A percentile compares a stretch with the other conserved stretches of the same genome.
These are phyloP conservation scores for Drosophila longiperda DNA, from an alignment of 2,888 invertebrate species.

Conservation along the genomic window DNA sequence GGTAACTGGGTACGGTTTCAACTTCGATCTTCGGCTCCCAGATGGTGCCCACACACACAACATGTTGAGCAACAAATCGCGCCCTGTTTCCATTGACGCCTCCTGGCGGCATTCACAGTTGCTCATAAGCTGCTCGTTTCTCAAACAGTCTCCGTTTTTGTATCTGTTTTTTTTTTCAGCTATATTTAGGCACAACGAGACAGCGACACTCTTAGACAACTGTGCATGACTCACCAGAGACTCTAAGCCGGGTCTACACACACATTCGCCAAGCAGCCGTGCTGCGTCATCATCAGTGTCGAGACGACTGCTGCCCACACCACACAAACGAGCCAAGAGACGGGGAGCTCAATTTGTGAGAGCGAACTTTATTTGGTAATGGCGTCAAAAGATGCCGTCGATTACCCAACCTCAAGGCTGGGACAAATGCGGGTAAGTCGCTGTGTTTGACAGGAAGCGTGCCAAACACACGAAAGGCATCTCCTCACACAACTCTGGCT, in stretches of 20 bases:
- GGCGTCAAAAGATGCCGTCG: constrained; percentile 83
- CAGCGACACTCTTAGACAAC: constrained; percentile 21
- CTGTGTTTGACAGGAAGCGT: constrained; percentile 41
- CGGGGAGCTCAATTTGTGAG: constrained; percentile 21
- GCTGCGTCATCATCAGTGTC: constrained; percentile 60
- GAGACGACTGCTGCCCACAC: constrained; percentile 63
- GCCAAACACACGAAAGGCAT: constrained; percentile 19
- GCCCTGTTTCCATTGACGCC: constrained; percentile 64
- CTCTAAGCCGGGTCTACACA: constrained; percentile 70
- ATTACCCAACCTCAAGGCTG: constrained; percentile 84
- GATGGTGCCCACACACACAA: constrained; percentile 64
- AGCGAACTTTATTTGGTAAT: constrained; percentile 76
- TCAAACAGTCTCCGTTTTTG: constrained; percentile 22
- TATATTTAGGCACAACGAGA: constrained; percentile 48
- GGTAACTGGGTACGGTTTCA: constrained; percentile 53
- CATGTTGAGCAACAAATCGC: constrained; percentile 36
- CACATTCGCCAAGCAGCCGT: constrained; percentile 24
- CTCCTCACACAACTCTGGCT: constrained; percentile 1
- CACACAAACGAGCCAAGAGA: constrained; percentile 1
- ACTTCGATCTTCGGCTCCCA: constrained; percentile 48
- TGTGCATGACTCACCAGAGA: constrained; percentile 59
- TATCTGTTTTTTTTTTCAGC: constrained; percentile 31
- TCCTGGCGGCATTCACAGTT: constrained; percentile 61
- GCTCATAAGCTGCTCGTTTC: constrained; percentile 34
- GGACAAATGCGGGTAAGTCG: constrained; percentile 85